These are phyloP conservation scores for Todiramphus saurophagus DNA, from an alignment of 2,113 vertebrate species.

Conservation along the genomic window DNA sequence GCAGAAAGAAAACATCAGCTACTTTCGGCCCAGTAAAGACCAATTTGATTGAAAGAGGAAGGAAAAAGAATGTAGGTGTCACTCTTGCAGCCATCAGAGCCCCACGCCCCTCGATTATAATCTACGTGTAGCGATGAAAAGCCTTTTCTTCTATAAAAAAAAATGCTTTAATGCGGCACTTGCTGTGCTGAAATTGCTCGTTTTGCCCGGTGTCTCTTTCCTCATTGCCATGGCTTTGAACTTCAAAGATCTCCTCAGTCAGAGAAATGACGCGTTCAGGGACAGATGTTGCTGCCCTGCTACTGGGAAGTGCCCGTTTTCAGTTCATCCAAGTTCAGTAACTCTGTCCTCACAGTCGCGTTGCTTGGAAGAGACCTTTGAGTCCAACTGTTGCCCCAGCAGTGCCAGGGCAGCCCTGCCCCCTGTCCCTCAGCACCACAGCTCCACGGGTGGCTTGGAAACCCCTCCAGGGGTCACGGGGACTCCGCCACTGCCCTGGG, in stretches of 20 bases:
- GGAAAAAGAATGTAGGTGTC: no score
- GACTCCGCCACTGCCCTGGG: no score
- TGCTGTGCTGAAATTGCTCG: no score
- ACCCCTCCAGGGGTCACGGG: no score
- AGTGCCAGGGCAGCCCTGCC: not conserved
- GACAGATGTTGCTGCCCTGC: not conserved
- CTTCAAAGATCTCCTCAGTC: no score
- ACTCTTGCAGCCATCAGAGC: fast-evolving
- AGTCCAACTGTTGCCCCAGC: not conserved
- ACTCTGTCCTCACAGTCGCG: no score
- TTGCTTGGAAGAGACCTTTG: not conserved
- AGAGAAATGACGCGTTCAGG: no score
- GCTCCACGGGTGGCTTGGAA: no score
- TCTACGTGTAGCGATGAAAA: not conserved
- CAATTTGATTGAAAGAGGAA: not conserved
- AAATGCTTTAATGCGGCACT: not conserved
- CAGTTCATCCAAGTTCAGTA: not conserved
- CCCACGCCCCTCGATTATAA: not conserved
- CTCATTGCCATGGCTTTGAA: no score
- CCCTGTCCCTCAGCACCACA: not conserved
- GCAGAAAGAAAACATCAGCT: not conserved
- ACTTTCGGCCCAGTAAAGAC: not conserved
- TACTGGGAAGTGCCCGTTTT: not conserved
- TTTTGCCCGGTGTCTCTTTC: no score
- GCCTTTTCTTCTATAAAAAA: not conserved